Evolutionary conservation across 2,888 invertebrate species (phyloP).

Genomic region (Plebejus anna): DNA sequence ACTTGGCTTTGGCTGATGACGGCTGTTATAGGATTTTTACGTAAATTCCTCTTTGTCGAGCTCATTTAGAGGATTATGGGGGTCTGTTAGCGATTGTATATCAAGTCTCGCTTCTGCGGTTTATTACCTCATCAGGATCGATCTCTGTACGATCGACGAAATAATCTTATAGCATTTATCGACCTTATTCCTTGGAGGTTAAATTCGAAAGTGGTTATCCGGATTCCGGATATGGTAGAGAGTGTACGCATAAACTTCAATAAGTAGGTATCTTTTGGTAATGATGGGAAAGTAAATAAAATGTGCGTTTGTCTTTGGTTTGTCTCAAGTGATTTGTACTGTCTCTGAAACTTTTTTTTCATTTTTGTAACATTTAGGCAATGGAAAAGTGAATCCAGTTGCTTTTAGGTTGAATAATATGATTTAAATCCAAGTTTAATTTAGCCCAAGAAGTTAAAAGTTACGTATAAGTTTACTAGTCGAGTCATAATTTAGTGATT

Average conservation of each 20-base stretch:
- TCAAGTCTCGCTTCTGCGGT: constrained; percentile 37
- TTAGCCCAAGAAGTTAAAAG: too few relatives aligned
- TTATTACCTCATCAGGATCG: constrained; percentile 40
- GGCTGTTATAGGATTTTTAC: constrained; percentile 56
- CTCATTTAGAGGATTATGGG: constrained; percentile 60
- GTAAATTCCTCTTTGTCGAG: constrained; percentile 59
- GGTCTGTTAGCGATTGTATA: constrained; percentile 37
- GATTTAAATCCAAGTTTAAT: too few relatives aligned
- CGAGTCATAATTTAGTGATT: too few relatives aligned
- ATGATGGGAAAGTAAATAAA: neutral
- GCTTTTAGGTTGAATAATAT: too few relatives aligned
- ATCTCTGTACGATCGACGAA: constrained; percentile 31
- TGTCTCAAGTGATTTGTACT: too few relatives aligned
- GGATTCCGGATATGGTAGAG: neutral
- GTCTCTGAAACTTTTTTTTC: too few relatives aligned
- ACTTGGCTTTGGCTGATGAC: constrained; percentile 44
- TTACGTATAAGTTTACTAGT: too few relatives aligned
- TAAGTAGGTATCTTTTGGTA: neutral
- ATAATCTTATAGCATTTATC: neutral
- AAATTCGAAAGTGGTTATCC: neutral
- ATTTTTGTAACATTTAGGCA: too few relatives aligned
- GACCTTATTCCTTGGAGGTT: neutral
- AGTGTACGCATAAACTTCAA: neutral
- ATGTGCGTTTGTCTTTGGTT: neutral
- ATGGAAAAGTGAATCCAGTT: too few relatives aligned